phyloP scores from a whole-genome alignment of 2,888 invertebrate species.

The Drosophila villosipedis region DNA sequence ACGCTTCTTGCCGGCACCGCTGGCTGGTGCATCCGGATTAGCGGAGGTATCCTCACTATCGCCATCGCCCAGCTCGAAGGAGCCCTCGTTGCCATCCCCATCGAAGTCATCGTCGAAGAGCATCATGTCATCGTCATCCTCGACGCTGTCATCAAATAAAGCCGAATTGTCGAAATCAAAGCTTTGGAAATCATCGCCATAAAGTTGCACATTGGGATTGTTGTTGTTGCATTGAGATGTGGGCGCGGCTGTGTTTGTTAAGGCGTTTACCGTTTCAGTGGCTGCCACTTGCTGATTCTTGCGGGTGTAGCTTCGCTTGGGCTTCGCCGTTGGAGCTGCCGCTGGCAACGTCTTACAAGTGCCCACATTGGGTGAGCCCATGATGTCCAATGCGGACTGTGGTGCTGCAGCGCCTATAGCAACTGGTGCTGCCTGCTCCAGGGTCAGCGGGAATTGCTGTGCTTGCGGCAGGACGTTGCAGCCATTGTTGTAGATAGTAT shows the following conservation, averaged over 20 bases:
- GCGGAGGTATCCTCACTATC: slow-evolving; percentile 68
- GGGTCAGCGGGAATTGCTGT: slow-evolving; percentile 45
- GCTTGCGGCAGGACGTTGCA: slow-evolving; percentile 59
- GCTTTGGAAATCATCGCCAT: slow-evolving; percentile 77
- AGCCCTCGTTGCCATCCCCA: slow-evolving; percentile 72
- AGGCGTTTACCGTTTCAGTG: slow-evolving; percentile 3
- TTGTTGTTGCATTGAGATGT: slow-evolving; percentile 29
- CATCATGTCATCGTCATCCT: slow-evolving; percentile 83
- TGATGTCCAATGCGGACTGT: slow-evolving; percentile 55
- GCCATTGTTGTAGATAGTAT: slow-evolving; percentile 79
- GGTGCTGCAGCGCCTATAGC: slow-evolving; percentile 8
- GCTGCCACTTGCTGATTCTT: slow-evolving; percentile 60
- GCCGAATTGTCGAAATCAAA: slow-evolving; percentile 83
- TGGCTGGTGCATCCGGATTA: slow-evolving; percentile 25
- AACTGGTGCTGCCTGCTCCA: slow-evolving; percentile 45
- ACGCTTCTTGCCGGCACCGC: slow-evolving; percentile 85
- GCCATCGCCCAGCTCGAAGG: slow-evolving; percentile 74
- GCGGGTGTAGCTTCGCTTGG: slow-evolving; percentile 82
- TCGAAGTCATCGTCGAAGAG: slow-evolving; percentile 82
- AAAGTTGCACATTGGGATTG: slow-evolving; percentile 58
- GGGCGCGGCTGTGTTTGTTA: slow-evolving; percentile 22
- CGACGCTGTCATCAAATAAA: slow-evolving; percentile 83
- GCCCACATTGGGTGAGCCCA: slow-evolving; percentile 84
- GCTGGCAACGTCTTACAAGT: slow-evolving; percentile 77
- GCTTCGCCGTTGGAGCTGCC: slow-evolving; percentile 51